phyloP scores from a whole-genome alignment of 2,113 vertebrate genomes.

The Paratilapia polleni region DNA sequence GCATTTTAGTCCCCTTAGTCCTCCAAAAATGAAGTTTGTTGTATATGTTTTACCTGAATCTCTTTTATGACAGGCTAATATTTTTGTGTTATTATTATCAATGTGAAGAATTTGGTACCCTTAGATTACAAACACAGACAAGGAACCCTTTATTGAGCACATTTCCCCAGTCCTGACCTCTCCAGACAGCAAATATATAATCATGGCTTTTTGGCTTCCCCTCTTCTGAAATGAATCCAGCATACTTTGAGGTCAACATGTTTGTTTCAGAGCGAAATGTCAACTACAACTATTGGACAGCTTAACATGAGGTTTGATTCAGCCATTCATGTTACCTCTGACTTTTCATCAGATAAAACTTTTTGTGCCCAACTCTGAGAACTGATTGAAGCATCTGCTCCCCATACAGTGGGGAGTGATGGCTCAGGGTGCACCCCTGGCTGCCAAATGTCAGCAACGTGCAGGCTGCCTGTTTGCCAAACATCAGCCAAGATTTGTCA shows the following conservation, averaged over 20 bases:
- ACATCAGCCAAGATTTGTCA: background rate
- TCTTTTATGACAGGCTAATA: too few relatives aligned
- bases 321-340: background rate
- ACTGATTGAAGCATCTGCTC: background rate
- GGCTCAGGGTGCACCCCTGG: background rate
- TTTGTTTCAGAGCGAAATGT: background rate
- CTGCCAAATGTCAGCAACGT: background rate
- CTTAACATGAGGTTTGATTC: background rate
- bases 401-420: background rate
- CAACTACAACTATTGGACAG: background rate
- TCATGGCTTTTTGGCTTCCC: background rate
- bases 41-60: too few relatives aligned
- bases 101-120: background rate
- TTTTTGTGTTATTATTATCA: too few relatives aligned
- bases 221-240: background rate
- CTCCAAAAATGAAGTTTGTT: too few relatives aligned
- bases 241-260: background rate
- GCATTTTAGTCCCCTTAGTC: too few relatives aligned
- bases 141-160: background rate
- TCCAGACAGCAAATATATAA: background rate
- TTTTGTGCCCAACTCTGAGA: background rate
- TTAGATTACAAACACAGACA: background rate
- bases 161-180: background rate
- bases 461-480: background rate
- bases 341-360: fast-evolving